Percentiles rank a stretch among this genome's conserved stretches.
These are phyloP conservation scores for Zele albiditarsus DNA, from an alignment of 2,888 invertebrate genomes.

Conservation along the genomic window DNA sequence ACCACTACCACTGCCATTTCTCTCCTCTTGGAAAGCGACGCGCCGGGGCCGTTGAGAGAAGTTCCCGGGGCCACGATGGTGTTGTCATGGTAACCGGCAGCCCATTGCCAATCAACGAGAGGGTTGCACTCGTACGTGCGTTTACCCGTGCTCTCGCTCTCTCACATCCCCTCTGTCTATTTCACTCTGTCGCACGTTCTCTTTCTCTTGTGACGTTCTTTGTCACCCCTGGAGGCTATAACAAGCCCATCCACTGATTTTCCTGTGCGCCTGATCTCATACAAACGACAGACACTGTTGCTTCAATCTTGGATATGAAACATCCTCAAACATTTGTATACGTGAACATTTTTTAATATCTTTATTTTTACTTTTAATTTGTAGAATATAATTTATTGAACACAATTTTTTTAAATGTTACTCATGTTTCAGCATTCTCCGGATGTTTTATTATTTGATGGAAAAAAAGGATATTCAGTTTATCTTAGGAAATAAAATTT, in stretches of 20 bases:
- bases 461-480: not conserved
- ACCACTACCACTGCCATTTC: conserved; percentile 17
- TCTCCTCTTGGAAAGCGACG: conserved; percentile 30
- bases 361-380: not conserved
- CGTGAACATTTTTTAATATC: not conserved
- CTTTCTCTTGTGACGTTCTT: conserved; percentile 26
- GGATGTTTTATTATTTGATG: not conserved
- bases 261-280: conserved; percentile 38
- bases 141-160: conserved; percentile 62
- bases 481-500: not conserved
- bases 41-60: conserved; percentile 47
- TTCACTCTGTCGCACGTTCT: conserved; percentile 3
- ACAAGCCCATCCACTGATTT: conserved; percentile 46
- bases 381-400: not conserved
- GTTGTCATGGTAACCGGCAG: conserved; percentile 65
- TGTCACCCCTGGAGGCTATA: conserved; percentile 36
- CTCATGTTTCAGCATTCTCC: not conserved
- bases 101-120: conserved; percentile 64
- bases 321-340: not conserved
- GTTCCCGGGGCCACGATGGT: conserved; percentile 65
- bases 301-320: conserved; percentile 22
- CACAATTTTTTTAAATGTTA: not conserved
- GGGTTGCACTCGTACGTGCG: conserved; percentile 68
- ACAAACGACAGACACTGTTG: conserved; percentile 48
- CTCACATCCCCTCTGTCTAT: conserved; percentile 45